Percentiles rank a stretch among this genome's conserved stretches.
phyloP scores from a whole-genome alignment of 2,113 vertebrate genomes.

The Pelecanoides urinatrix region DNA sequence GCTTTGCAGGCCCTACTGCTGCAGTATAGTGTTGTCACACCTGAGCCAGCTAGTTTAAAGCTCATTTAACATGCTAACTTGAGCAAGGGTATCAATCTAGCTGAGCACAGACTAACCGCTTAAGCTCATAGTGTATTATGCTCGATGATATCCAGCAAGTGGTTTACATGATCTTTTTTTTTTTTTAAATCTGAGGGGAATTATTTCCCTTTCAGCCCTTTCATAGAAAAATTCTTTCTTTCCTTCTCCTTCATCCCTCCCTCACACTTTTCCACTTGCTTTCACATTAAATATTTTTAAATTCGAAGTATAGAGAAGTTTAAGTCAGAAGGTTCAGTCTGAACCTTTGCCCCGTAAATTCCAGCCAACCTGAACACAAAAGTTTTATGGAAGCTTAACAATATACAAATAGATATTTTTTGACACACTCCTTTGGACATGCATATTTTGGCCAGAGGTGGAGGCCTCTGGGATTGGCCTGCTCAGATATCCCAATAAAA shows the following conservation, averaged over 20 bases:
- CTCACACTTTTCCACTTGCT: background rate
- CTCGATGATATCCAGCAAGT: background rate
- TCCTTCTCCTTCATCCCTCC: background rate
- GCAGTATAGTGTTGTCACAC: slow-evolving; percentile 2
- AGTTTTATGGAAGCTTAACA: background rate
- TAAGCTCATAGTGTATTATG: background rate
- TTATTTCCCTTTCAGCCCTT: slow-evolving; percentile 12
- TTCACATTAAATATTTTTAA: slow-evolving; percentile 18
- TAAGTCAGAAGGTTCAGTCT: background rate
- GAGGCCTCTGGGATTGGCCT: background rate
- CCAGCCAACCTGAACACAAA: background rate
- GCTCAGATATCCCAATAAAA: background rate
- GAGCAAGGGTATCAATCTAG: background rate
- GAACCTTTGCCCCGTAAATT: background rate
- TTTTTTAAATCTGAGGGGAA: background rate
- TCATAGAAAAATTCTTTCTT: background rate
- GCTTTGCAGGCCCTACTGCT: slow-evolving; percentile 22
- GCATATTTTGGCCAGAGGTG: background rate
- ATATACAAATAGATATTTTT: background rate
- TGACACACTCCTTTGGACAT: background rate
- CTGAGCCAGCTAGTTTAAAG: slow-evolving; percentile 36
- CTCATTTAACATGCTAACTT: slow-evolving; percentile 11
- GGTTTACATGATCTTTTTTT: background rate
- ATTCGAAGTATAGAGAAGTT: slow-evolving; percentile 19
- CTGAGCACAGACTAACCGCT: background rate